phyloP scores from a whole-genome alignment of 2,797 vertebrate species.

The Carduelis carduelis region DNA sequence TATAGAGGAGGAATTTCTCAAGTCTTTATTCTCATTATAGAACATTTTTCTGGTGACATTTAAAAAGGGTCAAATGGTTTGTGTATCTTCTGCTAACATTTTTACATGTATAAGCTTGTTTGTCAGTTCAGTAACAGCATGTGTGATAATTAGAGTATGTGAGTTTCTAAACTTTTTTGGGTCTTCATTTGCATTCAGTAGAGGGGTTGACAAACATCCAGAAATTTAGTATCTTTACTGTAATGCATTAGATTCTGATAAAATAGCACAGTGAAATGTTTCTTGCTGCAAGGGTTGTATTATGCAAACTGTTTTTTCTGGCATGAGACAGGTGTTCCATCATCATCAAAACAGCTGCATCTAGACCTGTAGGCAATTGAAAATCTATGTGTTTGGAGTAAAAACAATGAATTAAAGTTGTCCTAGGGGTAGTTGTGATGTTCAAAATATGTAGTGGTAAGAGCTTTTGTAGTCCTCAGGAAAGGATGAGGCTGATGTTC shows the following conservation, averaged over 20 bases:
- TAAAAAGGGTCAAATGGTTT: background rate
- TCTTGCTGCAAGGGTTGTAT: background rate
- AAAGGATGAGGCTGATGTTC: background rate
- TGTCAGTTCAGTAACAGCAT: background rate
- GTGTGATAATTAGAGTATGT: background rate
- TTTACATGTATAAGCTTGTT: background rate
- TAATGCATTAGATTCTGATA: background rate
- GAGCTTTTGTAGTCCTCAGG: background rate
- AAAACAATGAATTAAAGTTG: background rate
- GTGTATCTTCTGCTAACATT: background rate
- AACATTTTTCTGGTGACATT: background rate
- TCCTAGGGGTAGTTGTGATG: background rate
- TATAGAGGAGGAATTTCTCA: background rate
- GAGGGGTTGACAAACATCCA: background rate
- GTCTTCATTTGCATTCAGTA: background rate
- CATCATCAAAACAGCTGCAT: background rate
- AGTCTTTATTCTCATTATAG: background rate
- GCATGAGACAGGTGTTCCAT: background rate
- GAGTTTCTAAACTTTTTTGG: background rate
- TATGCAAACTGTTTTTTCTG: background rate
- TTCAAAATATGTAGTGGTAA: rapidly evolving
- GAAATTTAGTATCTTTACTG: background rate
- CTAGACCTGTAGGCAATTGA: background rate
- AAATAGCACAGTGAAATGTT: background rate
- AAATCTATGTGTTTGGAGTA: background rate